phyloP scores from a whole-genome alignment of 2,113 vertebrate species.

The Rhombomys opimus region DNA sequence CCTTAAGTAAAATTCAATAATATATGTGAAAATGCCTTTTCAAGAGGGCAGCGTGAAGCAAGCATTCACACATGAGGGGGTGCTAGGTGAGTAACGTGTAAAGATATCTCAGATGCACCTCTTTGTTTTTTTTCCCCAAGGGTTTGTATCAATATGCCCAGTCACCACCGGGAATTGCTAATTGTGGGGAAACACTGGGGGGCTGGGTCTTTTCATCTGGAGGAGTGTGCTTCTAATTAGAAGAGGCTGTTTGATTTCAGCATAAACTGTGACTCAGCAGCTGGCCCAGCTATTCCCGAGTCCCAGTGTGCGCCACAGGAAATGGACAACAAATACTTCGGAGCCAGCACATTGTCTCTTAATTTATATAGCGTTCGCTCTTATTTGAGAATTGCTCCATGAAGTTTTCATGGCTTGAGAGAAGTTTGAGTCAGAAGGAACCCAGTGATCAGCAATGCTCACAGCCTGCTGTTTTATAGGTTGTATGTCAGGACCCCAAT shows the following conservation, averaged over 20 bases:
- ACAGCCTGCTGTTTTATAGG: neutral
- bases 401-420: slow-evolving; percentile 49
- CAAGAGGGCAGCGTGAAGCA: neutral
- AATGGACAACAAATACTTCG: slow-evolving; percentile 83
- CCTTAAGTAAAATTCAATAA: neutral
- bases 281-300: slow-evolving; percentile 80
- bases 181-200: slow-evolving; percentile 69
- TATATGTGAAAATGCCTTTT: neutral
- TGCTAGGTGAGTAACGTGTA: neutral
- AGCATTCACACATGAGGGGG: neutral
- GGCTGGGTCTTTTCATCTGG: slow-evolving; percentile 77
- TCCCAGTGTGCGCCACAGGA: slow-evolving; percentile 79
- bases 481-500: neutral
- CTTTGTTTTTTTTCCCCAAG: neutral
- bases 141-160: slow-evolving; percentile 40
- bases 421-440: slow-evolving; percentile 17
- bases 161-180: slow-evolving; percentile 67
- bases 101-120: neutral
- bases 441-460: neutral
- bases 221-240: slow-evolving; percentile 84
- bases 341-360: slow-evolving; percentile 50
- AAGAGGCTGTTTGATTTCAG: slow-evolving; percentile 77
- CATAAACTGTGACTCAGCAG: slow-evolving; percentile 83
- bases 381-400: slow-evolving; percentile 59
- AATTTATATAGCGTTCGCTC: slow-evolving; percentile 53